Base-by-base conservation (phyloP, 2,113 vertebrate species). In the Antechinus flavipes region DNA sequence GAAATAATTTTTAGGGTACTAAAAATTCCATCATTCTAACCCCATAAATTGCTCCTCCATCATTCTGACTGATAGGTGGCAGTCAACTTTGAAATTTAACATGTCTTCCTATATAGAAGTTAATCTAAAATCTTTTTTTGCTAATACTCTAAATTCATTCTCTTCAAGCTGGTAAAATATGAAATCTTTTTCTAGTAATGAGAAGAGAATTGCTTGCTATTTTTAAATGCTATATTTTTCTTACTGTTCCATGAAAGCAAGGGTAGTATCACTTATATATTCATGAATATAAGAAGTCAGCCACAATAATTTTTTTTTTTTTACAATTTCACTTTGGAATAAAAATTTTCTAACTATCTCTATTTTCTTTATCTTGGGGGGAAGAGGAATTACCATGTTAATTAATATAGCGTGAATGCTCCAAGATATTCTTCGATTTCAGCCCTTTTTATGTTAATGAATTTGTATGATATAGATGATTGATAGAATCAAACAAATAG, bases 81-180 rank as follows among this genome's bases (percentile, higher is more conserved):
- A 95, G 26, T 89, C 94, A 2, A 94, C 91, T 90, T 96, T 47
- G 26, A 42, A 95, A 50, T 93, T 2, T 27, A 92, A 6, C 90
- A 54, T 92, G 50, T 84, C 89, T 92, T 68, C 30, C 94, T 50
- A 30, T 23, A 19, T 9, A 91, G 27, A 94, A 93, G 93, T 53
- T 93, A 52, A n/a, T 55, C 58, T 90, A 5, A 55, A 84, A 52
- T 46, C 76, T 93, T 90, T 55, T 89, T 68, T 94, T 61, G 42
- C 61, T 76, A n/a, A 19, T 76, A n/a, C 35, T 76, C 35, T 76
- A n/a, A n/a, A n/a, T 76, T 76, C 5, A n/a, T 68, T 91, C 56
- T 91, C 56, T 90, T 91, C 91, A 35, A 91, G 90, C 2, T 94
- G 55, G 53, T 22, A 54, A 8, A 53, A 47, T 52, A 0, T 91